Evolutionary conservation across 2,113 vertebrate genomes (phyloP), one percentile per base, ranked within the genome.

Genomic region (Chamaea fasciata): DNA sequence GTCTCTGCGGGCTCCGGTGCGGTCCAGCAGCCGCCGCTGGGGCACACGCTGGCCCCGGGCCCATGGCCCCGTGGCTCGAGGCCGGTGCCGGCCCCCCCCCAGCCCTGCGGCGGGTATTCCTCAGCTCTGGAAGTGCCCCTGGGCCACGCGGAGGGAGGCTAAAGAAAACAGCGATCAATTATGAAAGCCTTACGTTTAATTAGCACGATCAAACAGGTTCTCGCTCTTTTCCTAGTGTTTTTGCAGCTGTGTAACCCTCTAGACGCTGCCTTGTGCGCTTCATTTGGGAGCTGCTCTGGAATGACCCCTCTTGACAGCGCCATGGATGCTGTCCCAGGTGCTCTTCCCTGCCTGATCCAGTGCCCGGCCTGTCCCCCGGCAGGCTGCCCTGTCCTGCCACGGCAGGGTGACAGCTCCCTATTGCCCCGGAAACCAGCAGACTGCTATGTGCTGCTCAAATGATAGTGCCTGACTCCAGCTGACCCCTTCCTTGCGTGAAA

Each of bases 121-220:
- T 15, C 52, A 7, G 28, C 69, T 24, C n/a, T 14, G 55, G 0
- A 13, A 15, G 23, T 7, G 35, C 69, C 74, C 59, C 64, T 24
- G 28, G 41, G 56, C 56, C 71, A 1, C 0, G 39, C 52, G 7
- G 19, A 63, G 56, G 33, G 35, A 22, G 7, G 0, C 31, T 65
- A 7, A 64, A 39, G 52, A 41, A 83, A 78, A 50, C 49, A 33
- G n/a, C n/a, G 8, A 23, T 13, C 49, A 33, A 21, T 49, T 27
- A 24, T 4, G 7, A 31, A 70, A 68, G 27, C 59, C 42, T 28
- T n/a, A 1, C 20, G 0, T 31, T 57, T 37, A 28, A 23, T 57
- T 5, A 11, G 56, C n/a, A 2, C 42, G 5, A 52, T 90, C 89
- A 92, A 95, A 94, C 96, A 92, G 87, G 96, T 95, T 87, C 76